These are phyloP conservation scores for Dasyornis broadbenti DNA, from an alignment of 2,113 vertebrate genomes.

Conservation along the genomic window DNA sequence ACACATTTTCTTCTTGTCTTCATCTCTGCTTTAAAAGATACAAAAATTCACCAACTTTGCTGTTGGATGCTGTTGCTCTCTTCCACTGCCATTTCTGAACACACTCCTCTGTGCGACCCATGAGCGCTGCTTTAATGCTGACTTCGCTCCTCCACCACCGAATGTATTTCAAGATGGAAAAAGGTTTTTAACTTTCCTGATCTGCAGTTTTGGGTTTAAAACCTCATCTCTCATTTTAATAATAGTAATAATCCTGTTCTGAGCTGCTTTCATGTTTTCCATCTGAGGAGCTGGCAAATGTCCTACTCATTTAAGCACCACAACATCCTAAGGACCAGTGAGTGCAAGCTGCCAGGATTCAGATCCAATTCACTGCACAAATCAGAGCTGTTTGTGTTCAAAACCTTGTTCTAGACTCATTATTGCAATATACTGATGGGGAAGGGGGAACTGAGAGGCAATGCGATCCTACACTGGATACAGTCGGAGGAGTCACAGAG, in stretches of 20 bases:
- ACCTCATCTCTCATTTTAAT: neutral
- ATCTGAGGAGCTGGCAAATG: neutral
- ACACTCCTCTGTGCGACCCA: neutral
- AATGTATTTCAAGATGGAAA: neutral
- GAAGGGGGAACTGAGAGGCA: neutral
- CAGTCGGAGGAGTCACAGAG: neutral
- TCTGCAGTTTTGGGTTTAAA: neutral
- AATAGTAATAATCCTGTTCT: neutral
- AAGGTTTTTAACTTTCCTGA: neutral
- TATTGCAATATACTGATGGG: neutral
- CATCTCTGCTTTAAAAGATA: neutral
- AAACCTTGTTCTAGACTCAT: neutral
- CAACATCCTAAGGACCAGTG: neutral
- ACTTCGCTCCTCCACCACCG: neutral
- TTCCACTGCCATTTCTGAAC: neutral
- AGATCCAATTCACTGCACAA: neutral
- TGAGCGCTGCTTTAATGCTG: neutral
- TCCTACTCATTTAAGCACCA: neutral
- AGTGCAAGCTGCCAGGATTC: neutral
- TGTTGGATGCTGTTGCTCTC: too few relatives aligned
- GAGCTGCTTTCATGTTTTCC: neutral
- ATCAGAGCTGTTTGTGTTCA: neutral
- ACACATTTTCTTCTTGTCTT: neutral
- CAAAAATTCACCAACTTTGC: neutral
- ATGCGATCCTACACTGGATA: rapidly evolving